Conservation (phyloP, 92 coral and sea anemone species). For the Galaxea fascicularis region DNA sequence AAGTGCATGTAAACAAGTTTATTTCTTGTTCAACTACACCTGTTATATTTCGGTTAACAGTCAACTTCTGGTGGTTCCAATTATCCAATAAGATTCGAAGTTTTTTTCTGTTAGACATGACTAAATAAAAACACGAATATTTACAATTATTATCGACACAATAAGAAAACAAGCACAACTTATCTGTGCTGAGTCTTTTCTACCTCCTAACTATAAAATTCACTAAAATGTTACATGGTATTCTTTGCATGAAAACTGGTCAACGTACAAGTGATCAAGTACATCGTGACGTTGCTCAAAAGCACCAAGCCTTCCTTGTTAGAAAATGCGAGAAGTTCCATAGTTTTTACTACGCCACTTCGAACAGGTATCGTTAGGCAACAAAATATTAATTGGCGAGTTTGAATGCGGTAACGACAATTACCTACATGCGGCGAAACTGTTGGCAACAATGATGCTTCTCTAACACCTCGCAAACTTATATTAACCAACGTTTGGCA, state of each 20-base stretch:
- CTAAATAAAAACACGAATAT: neutral
- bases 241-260: neutral
- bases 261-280: neutral
- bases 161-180: neutral
- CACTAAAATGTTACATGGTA: neutral
- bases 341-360: neutral
- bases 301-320: neutral
- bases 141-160: neutral
- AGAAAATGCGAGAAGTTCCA: neutral
- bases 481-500: too few species aligned
- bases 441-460: too few species aligned
- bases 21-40: neutral
- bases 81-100: neutral
- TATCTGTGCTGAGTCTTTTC: neutral
- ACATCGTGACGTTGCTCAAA: neutral
- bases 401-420: too few species aligned
- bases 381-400: too few species aligned
- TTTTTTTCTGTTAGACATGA: neutral
- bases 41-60: neutral
- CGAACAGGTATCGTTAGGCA: neutral
- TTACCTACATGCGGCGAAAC: too few species aligned
- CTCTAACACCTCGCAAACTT: too few species aligned
- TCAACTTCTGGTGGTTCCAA: neutral
- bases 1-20: neutral
- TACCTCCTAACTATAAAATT: neutral